Evolutionary conservation across 1,140 invertebrate species (phyloP).

Genomic region (Hermetia illucens): DNA sequence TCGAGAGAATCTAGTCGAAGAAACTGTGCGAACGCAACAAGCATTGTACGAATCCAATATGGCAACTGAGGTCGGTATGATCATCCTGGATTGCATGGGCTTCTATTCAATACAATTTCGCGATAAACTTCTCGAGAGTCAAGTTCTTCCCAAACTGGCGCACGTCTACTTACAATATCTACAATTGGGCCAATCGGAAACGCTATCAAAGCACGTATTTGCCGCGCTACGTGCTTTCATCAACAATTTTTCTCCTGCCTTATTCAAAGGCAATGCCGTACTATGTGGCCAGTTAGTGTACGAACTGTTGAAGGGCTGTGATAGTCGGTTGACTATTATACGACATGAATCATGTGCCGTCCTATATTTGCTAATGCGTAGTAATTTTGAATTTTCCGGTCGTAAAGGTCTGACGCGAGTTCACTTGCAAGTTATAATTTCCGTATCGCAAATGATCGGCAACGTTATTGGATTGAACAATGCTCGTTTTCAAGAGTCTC

Average conservation of each 20-base stretch:
- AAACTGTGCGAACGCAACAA: constrained; percentile 14
- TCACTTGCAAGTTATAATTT: constrained; percentile 79
- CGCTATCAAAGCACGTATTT: constrained; percentile 78
- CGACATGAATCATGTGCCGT: constrained; percentile 81
- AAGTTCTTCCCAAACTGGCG: constrained; percentile 62
- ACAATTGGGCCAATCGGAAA: constrained; percentile 80
- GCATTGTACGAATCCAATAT: constrained; percentile 69
- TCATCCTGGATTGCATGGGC: constrained; percentile 71
- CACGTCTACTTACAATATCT: constrained; percentile 75
- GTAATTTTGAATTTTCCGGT: constrained; percentile 80
- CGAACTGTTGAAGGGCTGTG: constrained; percentile 65
- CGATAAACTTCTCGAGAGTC: constrained; percentile 54
- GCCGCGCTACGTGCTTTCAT: constrained; percentile 80
- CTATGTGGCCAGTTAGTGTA: constrained; percentile 75
- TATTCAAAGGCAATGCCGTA: constrained; percentile 72
- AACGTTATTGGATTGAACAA: constrained; percentile 77
- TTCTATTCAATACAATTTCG: constrained; percentile 69
- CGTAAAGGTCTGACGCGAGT: constrained; percentile 73
- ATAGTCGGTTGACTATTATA: constrained; percentile 60
- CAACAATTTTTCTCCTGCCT: constrained; percentile 69
- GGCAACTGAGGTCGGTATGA: constrained; percentile 78
- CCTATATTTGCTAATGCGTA: constrained; percentile 80
- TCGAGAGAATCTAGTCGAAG: constrained; percentile 38
- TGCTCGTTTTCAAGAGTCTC: constrained; percentile 77
- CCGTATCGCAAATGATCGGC: constrained; percentile 80